Evolutionary conservation across 2,888 invertebrate genomes (phyloP).

Genomic region (Cynaeus angustus): DNA sequence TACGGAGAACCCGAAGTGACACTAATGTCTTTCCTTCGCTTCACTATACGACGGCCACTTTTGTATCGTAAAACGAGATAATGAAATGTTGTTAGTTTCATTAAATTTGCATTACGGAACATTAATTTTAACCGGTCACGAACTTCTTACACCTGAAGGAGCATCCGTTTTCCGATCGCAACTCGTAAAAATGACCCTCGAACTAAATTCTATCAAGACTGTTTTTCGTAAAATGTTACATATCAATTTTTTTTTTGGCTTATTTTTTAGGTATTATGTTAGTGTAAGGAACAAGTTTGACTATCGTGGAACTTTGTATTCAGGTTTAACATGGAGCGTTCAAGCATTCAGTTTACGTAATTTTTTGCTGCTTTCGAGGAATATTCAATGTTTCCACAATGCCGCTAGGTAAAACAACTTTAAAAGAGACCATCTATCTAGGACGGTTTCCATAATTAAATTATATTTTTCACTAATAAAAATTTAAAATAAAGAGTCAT

Average conservation of each 20-base stretch:
- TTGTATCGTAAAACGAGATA: conserved; percentile 50
- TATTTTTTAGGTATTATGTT: not conserved
- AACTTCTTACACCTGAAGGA: conserved; percentile 50
- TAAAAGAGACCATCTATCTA: no score
- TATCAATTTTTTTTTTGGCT: no score
- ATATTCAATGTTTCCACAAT: no score
- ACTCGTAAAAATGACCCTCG: no score
- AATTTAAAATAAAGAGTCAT: no score
- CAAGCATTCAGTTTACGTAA: no score
- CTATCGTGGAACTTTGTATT: not conserved
- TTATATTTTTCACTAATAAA: no score
- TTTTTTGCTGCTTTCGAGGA: no score
- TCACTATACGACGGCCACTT: conserved; percentile 46
- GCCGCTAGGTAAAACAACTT: no score
- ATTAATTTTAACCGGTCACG: conserved; percentile 58
- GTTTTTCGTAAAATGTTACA: no score
- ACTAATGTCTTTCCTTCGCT: conserved; percentile 51
- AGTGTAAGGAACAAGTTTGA: not conserved
- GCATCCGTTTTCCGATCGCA: conserved; percentile 28
- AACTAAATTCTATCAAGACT: no score
- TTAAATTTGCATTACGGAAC: conserved; percentile 59
- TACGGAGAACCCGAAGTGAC: conserved; percentile 48
- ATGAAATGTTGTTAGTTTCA: conserved; percentile 53
- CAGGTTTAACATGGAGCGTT: not conserved
- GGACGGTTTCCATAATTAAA: no score